phyloP scores from a whole-genome alignment of 2,888 invertebrate species.

The Leptopilina syphax region DNA sequence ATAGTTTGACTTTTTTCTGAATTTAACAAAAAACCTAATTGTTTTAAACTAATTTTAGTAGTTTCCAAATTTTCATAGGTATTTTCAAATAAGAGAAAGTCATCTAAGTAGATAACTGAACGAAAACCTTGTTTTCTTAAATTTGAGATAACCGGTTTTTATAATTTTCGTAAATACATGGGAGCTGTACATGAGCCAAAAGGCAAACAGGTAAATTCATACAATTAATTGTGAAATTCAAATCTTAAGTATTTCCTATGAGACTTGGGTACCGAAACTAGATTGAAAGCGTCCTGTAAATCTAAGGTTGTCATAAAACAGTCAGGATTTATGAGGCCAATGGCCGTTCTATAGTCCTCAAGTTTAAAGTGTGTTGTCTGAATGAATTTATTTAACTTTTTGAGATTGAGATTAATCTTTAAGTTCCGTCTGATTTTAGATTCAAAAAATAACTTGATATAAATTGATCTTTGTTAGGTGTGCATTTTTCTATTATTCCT shows the following conservation, averaged over 20 bases:
- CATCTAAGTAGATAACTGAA: not conserved
- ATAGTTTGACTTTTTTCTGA: not conserved
- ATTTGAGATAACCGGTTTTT: not conserved
- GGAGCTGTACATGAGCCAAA: not conserved
- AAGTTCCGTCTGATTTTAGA: constrained; percentile 32
- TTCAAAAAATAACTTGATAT: constrained; percentile 46
- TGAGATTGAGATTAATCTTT: constrained; percentile 53
- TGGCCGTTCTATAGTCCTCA: constrained; percentile 46
- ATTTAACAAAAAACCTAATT: constrained; percentile 7
- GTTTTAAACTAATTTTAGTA: not conserved
- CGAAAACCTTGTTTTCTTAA: not conserved
- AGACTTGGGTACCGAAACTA: not conserved
- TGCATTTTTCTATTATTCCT: constrained; percentile 14
- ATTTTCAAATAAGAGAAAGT: constrained; percentile 6
- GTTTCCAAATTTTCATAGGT: not conserved
- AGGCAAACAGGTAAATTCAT: not conserved
- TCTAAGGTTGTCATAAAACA: constrained; percentile 47
- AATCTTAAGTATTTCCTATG: not conserved
- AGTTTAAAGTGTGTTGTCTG: constrained; percentile 53
- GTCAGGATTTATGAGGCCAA: constrained; percentile 19
- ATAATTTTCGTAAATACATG: constrained; percentile 8
- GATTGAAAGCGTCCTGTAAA: constrained; percentile 42
- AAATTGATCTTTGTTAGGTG: constrained; percentile 37
- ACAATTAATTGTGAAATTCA: not conserved
- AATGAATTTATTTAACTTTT: constrained; percentile 51